Base-by-base conservation (phyloP, 2,888 invertebrate genomes). In the Galerucella nymphaeae region DNA sequence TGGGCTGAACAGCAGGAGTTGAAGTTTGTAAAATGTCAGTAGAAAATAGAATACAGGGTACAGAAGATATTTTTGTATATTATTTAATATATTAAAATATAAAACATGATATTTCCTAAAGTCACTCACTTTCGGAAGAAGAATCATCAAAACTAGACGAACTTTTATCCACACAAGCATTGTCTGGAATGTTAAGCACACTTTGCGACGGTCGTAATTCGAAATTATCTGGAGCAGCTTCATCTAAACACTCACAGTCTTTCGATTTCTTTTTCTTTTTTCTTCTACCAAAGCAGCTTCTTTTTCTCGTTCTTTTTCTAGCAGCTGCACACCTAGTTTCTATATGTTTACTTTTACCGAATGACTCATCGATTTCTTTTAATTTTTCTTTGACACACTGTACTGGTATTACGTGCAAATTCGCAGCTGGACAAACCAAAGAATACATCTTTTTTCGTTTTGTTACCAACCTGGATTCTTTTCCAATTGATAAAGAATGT, bases 401-500 rank as follows among this genome's bases (percentile, higher is more conserved):
- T 16, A 61, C 71, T 2, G 81, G 80, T 23, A 79, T 76, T 14
- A 77, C 61, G 9, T 80, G 78, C n/a, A 79, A 65, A 59, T 76
- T 73, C 2, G 81, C 79, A 10, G 78, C 80, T 9, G 80, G 80
- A 50, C 75, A 66, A 13, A 79, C 50, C n/a, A 82, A 62, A 10
- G 63, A 48, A 62, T 78, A 81, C 30, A 69, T 66, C 4, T 77
- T 78, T 16, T 74, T 77, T 30, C 64, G 71, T 70, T 77, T 81
- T 5, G 66, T 55, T 16, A 81, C 63, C 55, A 80, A 77, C 48
- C 79, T 75, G 18, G 71, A 76, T 23, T 75, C 70, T 57, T 78
- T 75, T 11, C 77, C 80, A 11, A 73, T 74, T 50, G 75, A 73
- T n/a, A 82, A 58, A 9, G 79, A 65, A 68, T 79, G 77, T 48